Conservation (phyloP, 2,797 vertebrate genomes). For the Halcyon badia region DNA sequence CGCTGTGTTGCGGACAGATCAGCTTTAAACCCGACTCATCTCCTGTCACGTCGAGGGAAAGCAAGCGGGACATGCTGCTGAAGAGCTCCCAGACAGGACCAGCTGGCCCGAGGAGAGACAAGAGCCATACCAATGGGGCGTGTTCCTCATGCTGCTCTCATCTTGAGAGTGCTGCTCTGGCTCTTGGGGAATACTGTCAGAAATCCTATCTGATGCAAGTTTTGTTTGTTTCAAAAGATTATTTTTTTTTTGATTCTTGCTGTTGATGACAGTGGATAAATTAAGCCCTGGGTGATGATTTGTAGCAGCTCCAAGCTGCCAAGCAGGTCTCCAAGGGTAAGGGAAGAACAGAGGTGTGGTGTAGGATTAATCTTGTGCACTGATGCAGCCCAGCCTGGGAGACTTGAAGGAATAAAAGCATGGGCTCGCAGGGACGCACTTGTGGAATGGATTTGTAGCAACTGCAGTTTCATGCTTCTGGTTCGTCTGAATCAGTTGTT, state of each 20-base stretch:
- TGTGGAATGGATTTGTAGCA: not conserved
- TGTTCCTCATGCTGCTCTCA: not conserved
- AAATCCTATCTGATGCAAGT: not conserved
- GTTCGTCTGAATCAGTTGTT: not conserved
- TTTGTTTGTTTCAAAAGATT: not conserved
- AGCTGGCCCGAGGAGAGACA: not conserved
- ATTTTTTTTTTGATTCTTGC: not conserved
- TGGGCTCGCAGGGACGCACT: fast-evolving
- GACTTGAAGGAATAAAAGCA: not conserved
- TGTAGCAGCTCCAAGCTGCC: not conserved
- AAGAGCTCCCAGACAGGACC: not conserved
- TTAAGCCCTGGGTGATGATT: not conserved
- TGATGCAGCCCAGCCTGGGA: not conserved
- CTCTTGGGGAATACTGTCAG: not conserved
- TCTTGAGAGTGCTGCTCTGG: not conserved
- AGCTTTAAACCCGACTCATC: not conserved
- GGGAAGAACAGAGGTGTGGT: not conserved
- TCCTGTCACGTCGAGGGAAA: not conserved
- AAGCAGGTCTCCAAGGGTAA: not conserved
- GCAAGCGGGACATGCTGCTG: not conserved
- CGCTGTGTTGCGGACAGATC: not conserved
- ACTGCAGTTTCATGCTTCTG: not conserved
- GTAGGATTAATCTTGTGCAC: not conserved
- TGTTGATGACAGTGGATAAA: not conserved
- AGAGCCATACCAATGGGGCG: not conserved